A percentile compares a stretch with the other conserved stretches of the same genome.
phyloP scores from a whole-genome alignment of 2,888 invertebrate genomes.

The Sicus ferrugineus region DNA sequence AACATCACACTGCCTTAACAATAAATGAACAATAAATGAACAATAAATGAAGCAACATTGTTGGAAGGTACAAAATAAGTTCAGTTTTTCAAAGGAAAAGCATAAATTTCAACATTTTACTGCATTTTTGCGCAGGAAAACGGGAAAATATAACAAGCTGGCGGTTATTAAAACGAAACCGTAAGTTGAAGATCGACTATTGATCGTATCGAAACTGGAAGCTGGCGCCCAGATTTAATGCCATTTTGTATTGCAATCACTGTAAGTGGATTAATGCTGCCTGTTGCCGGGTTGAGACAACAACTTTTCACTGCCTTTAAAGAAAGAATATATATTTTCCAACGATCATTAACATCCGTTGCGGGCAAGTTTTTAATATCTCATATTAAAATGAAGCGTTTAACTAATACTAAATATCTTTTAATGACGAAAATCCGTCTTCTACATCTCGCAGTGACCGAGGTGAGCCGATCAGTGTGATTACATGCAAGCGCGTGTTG shows the following conservation, averaged over 20 bases:
- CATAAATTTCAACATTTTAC: conserved; percentile 27
- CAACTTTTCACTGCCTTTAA: not conserved
- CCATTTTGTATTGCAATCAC: not conserved
- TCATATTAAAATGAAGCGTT: not conserved
- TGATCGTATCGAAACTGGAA: not conserved
- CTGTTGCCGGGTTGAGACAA: not conserved
- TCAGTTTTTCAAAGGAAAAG: conserved; percentile 13
- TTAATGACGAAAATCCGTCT: not conserved
- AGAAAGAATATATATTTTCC: not conserved
- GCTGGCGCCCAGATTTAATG: not conserved
- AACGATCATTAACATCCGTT: not conserved
- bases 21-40: conserved; percentile 25
- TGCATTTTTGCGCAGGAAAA: conserved; percentile 3
- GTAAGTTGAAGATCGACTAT: not conserved
- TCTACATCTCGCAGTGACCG: not conserved
- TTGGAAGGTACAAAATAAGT: conserved; percentile 15
- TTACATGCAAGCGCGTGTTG: not conserved
- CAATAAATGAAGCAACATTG: not conserved
- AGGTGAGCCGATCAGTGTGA: not conserved
- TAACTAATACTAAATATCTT: not conserved
- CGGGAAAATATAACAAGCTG: no score
- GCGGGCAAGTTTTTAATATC: not conserved
- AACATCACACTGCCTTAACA: not conserved
- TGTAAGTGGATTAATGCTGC: not conserved
- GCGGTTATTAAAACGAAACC: not conserved